phyloP scores from a whole-genome alignment of 2,888 invertebrate species.

The Odontothrips loti region DNA sequence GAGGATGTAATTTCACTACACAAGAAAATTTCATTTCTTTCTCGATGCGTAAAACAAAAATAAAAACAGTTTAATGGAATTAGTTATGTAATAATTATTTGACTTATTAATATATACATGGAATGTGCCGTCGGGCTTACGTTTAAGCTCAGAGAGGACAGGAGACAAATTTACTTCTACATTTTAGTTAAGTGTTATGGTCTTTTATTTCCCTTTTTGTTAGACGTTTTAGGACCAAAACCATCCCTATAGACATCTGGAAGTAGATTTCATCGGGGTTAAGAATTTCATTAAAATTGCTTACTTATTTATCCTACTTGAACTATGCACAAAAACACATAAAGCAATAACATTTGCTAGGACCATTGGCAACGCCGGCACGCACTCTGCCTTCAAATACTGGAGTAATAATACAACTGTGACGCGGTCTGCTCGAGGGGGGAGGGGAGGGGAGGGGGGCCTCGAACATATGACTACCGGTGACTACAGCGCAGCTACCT shows the following conservation, averaged over 20 bases:
- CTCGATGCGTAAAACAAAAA: background rate
- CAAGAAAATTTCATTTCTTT: background rate
- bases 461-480: too few species aligned
- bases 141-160: background rate
- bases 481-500: too few species aligned
- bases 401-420: background rate
- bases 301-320: background rate
- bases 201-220: background rate
- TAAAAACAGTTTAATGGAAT: background rate
- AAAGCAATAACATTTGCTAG: background rate
- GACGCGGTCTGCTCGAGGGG: background rate
- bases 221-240: slow-evolving; percentile 12
- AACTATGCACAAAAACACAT: slow-evolving; percentile 14
- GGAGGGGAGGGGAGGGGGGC: background rate
- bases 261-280: slow-evolving; percentile 2
- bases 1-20: background rate
- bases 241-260: background rate
- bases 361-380: background rate
- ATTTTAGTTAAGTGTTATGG: background rate
- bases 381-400: background rate
- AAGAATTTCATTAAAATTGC: background rate
- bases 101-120: slow-evolving; percentile 4
- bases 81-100: background rate
- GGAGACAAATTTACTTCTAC: background rate
- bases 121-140: background rate